Evolutionary conservation across 30 jellyfish, hydroid and myxozoan genomes (phyloP), one percentile per base, ranked within the genome.

Genomic region (Chrysaora quinquecirrha): DNA sequence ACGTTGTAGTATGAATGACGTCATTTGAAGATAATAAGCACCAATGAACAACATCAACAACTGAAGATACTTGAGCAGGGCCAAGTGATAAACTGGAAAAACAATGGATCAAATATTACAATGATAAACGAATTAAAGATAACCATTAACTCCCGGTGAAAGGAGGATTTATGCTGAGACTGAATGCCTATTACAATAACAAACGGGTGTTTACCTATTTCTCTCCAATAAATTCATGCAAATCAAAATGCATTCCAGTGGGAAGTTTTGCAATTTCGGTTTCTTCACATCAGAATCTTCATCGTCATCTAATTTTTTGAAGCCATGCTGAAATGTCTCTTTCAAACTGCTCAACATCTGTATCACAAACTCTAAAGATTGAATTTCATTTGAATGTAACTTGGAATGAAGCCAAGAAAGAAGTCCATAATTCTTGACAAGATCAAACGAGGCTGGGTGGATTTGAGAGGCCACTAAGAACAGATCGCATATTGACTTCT

Each of bases 371-470:
- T 60, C 34, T 60, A 32, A 28, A 0, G 47, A 65, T 6, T 65
- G 35, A 18, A 22, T 31, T 56, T 19, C 58, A 11, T 34, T 43
- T 67, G 72, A 30, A 20, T 46, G 24, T 1, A 65, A 61, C 19
- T 34, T 72, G 67, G 52, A 23, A 4, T 63, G 84, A 3, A 92
- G 10, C 99, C 99, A 94, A 3, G 94, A 73, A 23, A 88, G 16
- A 11, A 94, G 49, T 2, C 97, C 96, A 61, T 85, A 75, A n/a
- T 82, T 69, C 78, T 94, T 94, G 71, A 94, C 88, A 49, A 94
- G 73, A 66, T 94, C 99, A 64, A 81, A 94, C 3, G 96, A 90
- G 11, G 99, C 99, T 1, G 48, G 83, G 79, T 82, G 91, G 43
- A 88, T 75, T 30, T 34, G 31, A 23, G 97, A 71, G 0, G 99